These are phyloP conservation scores for Nasua narica DNA, from an alignment of 2,797 vertebrate species.

Conservation along the genomic window DNA sequence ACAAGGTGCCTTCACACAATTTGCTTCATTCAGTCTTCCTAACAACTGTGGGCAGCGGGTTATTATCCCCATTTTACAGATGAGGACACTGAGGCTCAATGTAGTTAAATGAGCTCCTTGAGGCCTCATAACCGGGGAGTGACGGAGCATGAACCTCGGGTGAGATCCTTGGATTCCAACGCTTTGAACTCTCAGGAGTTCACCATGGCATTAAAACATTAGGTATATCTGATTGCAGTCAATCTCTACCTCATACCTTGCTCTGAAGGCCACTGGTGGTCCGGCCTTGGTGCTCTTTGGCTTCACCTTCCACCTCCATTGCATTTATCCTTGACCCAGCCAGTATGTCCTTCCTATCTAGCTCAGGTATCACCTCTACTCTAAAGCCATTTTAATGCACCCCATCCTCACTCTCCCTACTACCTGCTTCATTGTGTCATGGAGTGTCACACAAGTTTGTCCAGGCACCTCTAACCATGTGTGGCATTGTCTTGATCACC, in stretches of 20 bases:
- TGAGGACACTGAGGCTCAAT: neutral
- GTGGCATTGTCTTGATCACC: neutral
- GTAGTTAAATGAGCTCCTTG: conserved; percentile 3
- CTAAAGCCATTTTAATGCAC: neutral
- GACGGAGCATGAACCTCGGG: neutral
- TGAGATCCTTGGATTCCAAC: neutral
- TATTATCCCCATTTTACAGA: conserved; percentile 27
- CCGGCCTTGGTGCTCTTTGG: neutral
- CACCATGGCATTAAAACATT: neutral
- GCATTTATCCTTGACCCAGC: neutral
- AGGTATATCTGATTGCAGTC: neutral
- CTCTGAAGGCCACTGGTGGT: neutral
- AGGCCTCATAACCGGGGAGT: neutral
- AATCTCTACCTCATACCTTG: neutral
- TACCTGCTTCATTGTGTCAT: neutral
- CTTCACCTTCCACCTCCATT: neutral
- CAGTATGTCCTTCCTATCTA: neutral
- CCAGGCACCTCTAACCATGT: neutral
- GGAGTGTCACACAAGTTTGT: neutral
- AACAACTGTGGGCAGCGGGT: neutral
- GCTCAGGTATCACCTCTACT: neutral
- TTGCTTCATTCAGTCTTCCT: neutral
- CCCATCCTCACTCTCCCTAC: neutral
- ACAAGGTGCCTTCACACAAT: neutral
- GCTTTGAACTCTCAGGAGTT: neutral